Conservation (phyloP, 2,888 invertebrate genomes). For the Rhimphoctona megacephalus region DNA sequence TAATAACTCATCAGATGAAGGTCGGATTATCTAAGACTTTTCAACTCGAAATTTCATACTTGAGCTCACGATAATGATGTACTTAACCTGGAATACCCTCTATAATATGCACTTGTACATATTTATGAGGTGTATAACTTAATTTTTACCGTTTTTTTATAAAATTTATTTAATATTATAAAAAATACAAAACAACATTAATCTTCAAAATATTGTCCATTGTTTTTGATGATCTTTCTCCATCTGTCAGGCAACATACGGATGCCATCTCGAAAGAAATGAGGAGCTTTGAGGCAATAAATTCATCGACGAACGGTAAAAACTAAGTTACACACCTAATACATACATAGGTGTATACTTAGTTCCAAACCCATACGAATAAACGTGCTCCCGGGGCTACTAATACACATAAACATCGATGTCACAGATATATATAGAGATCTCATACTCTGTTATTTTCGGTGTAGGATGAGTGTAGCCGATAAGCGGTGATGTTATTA, state of each 20-base stretch:
- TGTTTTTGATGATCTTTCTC: no score
- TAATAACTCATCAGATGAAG: background rate
- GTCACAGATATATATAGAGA: slow-evolving; percentile 21
- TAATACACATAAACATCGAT: slow-evolving; percentile 42
- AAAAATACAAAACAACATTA: no score
- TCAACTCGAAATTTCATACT: background rate
- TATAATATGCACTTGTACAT: background rate
- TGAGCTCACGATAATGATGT: background rate
- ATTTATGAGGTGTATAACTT: no score
- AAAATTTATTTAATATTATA: no score
- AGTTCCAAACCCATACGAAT: slow-evolving; percentile 27
- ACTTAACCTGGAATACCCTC: background rate
- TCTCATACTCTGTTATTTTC: slow-evolving; percentile 32
- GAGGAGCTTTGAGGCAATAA: no score
- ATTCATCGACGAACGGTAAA: no score
- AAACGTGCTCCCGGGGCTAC: slow-evolving; percentile 21
- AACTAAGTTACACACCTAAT: no score
- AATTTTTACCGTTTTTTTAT: no score
- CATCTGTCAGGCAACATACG: no score
- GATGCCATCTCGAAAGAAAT: no score
- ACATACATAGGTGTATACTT: background rate
- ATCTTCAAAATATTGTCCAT: no score
- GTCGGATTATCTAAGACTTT: background rate
- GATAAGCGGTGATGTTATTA: slow-evolving; percentile 52
- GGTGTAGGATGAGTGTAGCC: slow-evolving; percentile 40